A percentile compares a stretch with the other conserved stretches of the same genome.
phyloP scores from a whole-genome alignment of 2,113 vertebrate species.

The Brienomyrus longianalis region DNA sequence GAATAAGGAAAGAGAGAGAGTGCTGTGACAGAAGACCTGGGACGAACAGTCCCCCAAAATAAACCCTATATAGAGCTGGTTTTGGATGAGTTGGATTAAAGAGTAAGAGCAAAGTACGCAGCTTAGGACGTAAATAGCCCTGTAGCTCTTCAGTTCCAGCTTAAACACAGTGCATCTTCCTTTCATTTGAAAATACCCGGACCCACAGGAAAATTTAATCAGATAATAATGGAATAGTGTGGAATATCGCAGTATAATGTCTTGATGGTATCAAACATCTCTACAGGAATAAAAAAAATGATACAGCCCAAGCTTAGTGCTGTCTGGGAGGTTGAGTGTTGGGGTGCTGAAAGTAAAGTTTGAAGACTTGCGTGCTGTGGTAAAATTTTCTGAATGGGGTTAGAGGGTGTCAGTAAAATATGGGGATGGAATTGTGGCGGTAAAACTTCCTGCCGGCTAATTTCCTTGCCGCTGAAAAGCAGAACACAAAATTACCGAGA shows the following conservation, averaged over 20 bases:
- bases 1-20: background rate
- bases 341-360: background rate
- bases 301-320: background rate
- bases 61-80: no score
- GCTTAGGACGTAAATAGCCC: no score
- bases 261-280: background rate
- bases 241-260: background rate
- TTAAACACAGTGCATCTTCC: no score
- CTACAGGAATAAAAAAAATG: background rate
- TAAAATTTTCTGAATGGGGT: background rate
- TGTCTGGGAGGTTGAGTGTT: background rate
- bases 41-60: background rate
- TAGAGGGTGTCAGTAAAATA: no score
- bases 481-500: background rate
- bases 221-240: background rate
- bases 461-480: background rate
- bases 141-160: no score
- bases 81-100: no score
- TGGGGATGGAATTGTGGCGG: background rate
- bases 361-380: background rate
- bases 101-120: no score
- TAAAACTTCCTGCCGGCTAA: background rate
- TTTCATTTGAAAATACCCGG: background rate
- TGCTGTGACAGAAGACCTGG: background rate
- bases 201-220: background rate